These are phyloP conservation scores for Philereme transversata DNA, from an alignment of 2,888 invertebrate species.

Conservation along the genomic window DNA sequence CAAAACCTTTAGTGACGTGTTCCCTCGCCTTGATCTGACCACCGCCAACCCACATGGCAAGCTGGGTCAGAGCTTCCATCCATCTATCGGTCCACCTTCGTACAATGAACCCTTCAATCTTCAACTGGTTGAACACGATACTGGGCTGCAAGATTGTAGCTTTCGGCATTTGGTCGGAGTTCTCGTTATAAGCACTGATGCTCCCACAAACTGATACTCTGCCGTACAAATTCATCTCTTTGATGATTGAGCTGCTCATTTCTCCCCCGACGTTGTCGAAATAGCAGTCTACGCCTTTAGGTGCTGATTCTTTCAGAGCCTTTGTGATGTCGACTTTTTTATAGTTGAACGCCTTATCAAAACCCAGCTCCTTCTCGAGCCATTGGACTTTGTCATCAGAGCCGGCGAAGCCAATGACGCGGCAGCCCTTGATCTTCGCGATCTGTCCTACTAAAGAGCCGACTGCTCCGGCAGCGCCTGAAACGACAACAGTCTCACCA, in stretches of 20 bases:
- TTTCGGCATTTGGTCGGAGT: slow-evolving; percentile 50
- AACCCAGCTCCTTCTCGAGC: slow-evolving; percentile 86
- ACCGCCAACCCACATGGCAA: slow-evolving; percentile 84
- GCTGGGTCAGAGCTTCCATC: slow-evolving; percentile 83
- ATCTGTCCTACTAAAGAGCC: slow-evolving; percentile 90
- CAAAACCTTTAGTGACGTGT: slow-evolving; percentile 87
- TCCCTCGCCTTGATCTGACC: slow-evolving; percentile 87
- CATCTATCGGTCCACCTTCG: slow-evolving; percentile 81
- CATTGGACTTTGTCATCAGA: slow-evolving; percentile 88
- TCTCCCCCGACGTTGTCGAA: slow-evolving; percentile 90
- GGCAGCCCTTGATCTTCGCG: slow-evolving; percentile 86
- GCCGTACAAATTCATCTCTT: slow-evolving; percentile 83
- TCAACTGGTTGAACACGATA: slow-evolving; percentile 83
- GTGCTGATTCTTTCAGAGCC: slow-evolving; percentile 81
- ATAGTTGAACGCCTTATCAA: slow-evolving; percentile 89
- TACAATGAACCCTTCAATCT: slow-evolving; percentile 85
- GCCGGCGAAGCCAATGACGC: slow-evolving; percentile 88
- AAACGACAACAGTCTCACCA: slow-evolving; percentile 88
- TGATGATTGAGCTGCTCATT: slow-evolving; percentile 81
- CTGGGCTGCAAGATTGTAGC: slow-evolving; percentile 78
- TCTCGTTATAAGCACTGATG: slow-evolving; percentile 80
- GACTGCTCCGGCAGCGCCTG: slow-evolving; percentile 89
- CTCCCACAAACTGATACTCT: slow-evolving; percentile 85
- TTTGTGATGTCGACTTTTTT: slow-evolving; percentile 83
- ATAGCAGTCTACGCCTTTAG: slow-evolving; percentile 84